Base-by-base conservation (phyloP, 2,888 invertebrate genomes). In the Ectemnius cavifrons region DNA sequence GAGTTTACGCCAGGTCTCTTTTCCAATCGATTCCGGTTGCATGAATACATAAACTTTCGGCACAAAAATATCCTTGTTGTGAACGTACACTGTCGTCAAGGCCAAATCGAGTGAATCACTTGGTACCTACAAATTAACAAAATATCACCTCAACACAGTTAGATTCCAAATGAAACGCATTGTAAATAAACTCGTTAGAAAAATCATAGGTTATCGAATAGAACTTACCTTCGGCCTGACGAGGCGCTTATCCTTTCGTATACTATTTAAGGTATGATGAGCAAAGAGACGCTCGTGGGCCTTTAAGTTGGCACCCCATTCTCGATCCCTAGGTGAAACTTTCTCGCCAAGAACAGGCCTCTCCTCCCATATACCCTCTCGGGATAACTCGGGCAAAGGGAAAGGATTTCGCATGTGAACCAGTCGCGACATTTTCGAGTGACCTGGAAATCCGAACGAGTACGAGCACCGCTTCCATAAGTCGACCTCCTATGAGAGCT, bases 31-130 rank as follows among this genome's bases (percentile, higher is more conserved):
- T 87, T 96, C 96, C 0, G 93, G 93, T 87, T 96, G 96, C 73
- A 95, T 86, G 77, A 93, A 92, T 0, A 93, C 89, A 84, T 96
- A 88, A 64, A 68, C 69, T 77, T 90, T 90, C 5, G 90, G 84
- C 1, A 89, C 80, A 62, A 87, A 78, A 2, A 91, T 84, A 83
- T 95, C 95, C 0, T 90, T 90, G 14, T 93, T 93, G 75, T 96
- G 95, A 83, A 94, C 92, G 87, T 96, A 96, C 0, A 94, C 93
- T 0, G 95, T 92, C 4, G 93, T 91, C 63, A 96, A 90, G 5
- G 94, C 91, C 66, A 95, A 92, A 87, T 96, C 96, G 71, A 96
- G 91, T 60, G 94, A 93, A 87, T 96, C 96, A 23, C 92, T 91
- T 0, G 96, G 95, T 64, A 93, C 91, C 86, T 94, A 46, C 69